Base-by-base conservation (phyloP, 2,888 invertebrate genomes). In the Litoditis marina region DNA sequence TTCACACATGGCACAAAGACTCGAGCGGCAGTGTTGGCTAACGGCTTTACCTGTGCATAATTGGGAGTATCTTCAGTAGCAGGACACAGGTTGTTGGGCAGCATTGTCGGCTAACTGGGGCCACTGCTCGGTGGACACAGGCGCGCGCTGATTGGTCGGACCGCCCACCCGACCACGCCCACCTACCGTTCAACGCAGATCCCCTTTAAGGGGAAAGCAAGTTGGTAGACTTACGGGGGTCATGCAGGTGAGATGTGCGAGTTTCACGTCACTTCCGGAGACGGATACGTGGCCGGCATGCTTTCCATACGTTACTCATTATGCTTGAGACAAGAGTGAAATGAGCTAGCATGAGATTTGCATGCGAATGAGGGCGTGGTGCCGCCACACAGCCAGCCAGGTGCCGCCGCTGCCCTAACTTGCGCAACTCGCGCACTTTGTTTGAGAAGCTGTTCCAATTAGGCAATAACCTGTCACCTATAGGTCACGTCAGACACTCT, bases 31-130 rank as follows among this genome's bases (percentile, higher is more conserved):
- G n/a, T n/a, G n/a, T n/a, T n/a, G n/a, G n/a, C n/a, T n/a, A n/a
- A n/a, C n/a, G 22, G n/a, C 27, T 16, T 22, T 49, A 57, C 57
- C 57, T 57, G 57, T 25, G 57, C 57, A 32, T 57, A 57, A 34
- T 57, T 44, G 16, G n/a, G n/a, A n/a, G 57, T 47, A 19, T 39
- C 42, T 34, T 57, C 57, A 32, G 46, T 44, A n/a, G 47, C 19
- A 19, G 57, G 57, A 49, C 57, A 57, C 57, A 57, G 57, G 57
- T 57, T 57, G 57, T 57, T 57, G 47, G 57, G 57, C 57, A 57
- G 47, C 57, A 57, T 57, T 57, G 47, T 30, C 28, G 49, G 30
- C 25, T 27, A 27, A 30, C 27, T 27, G 28, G 27, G 49, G 28
- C 25, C 42, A 19, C 42, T 39, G 57, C 31, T 6, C n/a, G 55